Conservation (phyloP, 2,888 invertebrate genomes). For the Meiosimyza platycephala region DNA sequence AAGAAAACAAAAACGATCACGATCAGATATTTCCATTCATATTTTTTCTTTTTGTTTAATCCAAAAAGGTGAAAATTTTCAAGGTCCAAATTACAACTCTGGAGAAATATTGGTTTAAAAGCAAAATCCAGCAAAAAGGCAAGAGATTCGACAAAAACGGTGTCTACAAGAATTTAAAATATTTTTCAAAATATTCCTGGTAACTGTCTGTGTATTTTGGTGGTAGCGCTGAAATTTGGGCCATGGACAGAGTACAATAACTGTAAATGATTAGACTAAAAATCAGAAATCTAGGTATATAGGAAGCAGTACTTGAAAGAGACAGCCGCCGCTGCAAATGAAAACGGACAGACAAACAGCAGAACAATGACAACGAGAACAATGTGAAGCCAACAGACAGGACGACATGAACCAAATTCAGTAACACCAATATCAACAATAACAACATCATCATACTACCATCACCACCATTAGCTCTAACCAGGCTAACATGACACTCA, state of each 20-base stretch:
- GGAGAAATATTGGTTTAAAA: too few species aligned
- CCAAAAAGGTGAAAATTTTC: too few species aligned
- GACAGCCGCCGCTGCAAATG: neutral
- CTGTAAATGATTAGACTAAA: neutral
- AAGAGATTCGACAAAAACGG: too few species aligned
- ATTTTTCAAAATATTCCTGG: too few species aligned
- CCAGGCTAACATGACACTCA: slow-evolving; percentile 17
- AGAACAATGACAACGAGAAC: neutral
- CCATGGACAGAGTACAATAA: slow-evolving; percentile 43
- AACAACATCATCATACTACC: slow-evolving; percentile 2
- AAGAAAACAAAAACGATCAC: too few species aligned
- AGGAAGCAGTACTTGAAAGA: neutral
- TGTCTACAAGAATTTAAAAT: too few species aligned
- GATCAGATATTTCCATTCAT: too few species aligned
- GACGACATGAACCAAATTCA: slow-evolving; percentile 33
- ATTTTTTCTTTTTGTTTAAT: too few species aligned
- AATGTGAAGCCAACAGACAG: slow-evolving; percentile 1
- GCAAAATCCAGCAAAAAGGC: too few species aligned
- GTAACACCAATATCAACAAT: neutral
- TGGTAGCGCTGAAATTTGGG: slow-evolving; percentile 41
- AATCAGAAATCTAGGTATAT: neutral
- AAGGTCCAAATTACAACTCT: too few species aligned
- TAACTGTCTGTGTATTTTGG: neutral
- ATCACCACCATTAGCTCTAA: slow-evolving; percentile 33
- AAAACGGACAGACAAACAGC: slow-evolving; percentile 2